phyloP scores from a whole-genome alignment of 2,888 invertebrate species.

The Aphelenchoides bicaudatus region DNA sequence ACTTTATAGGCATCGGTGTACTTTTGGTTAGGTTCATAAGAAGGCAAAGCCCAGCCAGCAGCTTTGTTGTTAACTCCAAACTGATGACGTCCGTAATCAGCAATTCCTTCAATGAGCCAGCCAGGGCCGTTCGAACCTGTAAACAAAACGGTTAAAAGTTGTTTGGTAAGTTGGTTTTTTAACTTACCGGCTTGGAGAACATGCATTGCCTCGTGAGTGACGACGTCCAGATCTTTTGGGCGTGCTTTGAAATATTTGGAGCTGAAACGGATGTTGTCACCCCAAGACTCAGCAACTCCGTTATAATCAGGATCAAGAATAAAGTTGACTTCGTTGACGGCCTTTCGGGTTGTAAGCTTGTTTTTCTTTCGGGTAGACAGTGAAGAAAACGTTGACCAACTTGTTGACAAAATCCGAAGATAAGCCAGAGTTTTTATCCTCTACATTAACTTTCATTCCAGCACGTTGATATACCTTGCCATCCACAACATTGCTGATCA shows the following conservation, averaged over 20 bases:
- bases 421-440: background rate
- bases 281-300: background rate
- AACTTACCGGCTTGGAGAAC: slow-evolving; percentile 16
- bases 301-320: slow-evolving; percentile 11
- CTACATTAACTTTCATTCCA: too few species aligned
- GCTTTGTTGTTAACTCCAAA: slow-evolving; percentile 7
- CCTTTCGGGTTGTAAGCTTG: slow-evolving; percentile 15
- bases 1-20: background rate
- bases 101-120: slow-evolving; percentile 15
- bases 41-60: background rate
- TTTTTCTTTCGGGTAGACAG: slow-evolving; percentile 14
- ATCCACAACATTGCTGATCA: too few species aligned
- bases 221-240: slow-evolving; percentile 23
- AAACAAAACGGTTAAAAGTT: too few species aligned
- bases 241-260: slow-evolving; percentile 11
- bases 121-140: too few species aligned
- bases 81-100: slow-evolving; percentile 10
- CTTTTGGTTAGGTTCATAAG: background rate
- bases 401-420: background rate
- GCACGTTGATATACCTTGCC: too few species aligned
- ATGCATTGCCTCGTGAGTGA: slow-evolving; percentile 18
- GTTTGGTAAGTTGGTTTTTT: slow-evolving; percentile 3
- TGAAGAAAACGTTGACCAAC: slow-evolving; percentile 6
- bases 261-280: background rate
- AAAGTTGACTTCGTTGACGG: slow-evolving; percentile 11